These are phyloP conservation scores for Spinibarbus caldwelli DNA, from an alignment of 2,797 vertebrate species.

Conservation along the genomic window DNA sequence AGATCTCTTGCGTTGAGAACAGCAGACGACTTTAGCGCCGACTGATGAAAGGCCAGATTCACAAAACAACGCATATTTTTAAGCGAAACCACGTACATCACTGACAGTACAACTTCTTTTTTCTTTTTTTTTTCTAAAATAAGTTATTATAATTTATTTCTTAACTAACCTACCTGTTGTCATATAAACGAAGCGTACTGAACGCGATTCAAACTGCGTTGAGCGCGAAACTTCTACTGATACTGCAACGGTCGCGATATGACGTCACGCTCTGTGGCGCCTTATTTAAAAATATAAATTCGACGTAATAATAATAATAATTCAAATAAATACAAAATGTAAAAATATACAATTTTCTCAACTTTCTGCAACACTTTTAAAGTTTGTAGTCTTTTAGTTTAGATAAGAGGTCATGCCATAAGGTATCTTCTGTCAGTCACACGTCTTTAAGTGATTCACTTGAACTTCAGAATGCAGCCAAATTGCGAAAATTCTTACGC, in stretches of 20 bases:
- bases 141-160: neutral
- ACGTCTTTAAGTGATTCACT: neutral
- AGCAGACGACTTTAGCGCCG: neutral
- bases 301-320: neutral
- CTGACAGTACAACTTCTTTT: neutral
- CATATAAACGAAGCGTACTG: neutral
- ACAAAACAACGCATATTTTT: neutral
- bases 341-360: neutral
- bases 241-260: neutral
- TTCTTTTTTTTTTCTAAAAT: too few species aligned
- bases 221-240: neutral
- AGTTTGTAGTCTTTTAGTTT: neutral
- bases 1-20: too few species aligned
- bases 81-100: neutral
- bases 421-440: neutral
- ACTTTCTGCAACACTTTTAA: neutral
- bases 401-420: neutral
- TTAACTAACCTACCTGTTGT: neutral
- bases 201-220: neutral
- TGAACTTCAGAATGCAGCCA: neutral
- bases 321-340: neutral
- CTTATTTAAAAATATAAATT: neutral
- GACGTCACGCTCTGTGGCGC: neutral
- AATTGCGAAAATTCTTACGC: neutral
- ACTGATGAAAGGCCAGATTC: neutral